Evolutionary conservation across 2,888 invertebrate species (phyloP).

Genomic region (Drosophila robusta): DNA sequence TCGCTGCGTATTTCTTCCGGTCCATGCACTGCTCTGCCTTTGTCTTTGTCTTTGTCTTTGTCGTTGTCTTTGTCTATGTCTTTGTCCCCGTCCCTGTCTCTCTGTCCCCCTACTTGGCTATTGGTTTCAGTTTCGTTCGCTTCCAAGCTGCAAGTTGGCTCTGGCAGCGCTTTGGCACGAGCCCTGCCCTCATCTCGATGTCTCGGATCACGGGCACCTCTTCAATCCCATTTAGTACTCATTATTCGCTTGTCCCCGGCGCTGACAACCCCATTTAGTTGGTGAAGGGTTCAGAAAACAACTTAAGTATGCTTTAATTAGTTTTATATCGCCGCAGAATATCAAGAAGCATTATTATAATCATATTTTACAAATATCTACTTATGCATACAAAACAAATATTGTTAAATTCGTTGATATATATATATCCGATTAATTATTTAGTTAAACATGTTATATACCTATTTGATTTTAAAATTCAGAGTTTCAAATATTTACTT

Average conservation of each 20-base stretch:
- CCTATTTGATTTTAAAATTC: too few species aligned
- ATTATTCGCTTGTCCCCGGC: slow-evolving; percentile 44
- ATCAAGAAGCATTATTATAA: background rate
- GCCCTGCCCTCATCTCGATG: slow-evolving; percentile 15
- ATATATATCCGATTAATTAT: too few species aligned
- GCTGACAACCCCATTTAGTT: slow-evolving; percentile 21
- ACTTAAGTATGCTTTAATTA: slow-evolving; percentile 5
- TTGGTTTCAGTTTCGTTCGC: slow-evolving; percentile 68
- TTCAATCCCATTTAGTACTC: slow-evolving; percentile 18
- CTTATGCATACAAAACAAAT: background rate
- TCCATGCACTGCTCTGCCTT: slow-evolving; percentile 30
- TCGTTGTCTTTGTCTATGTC: background rate
- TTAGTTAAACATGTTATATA: too few species aligned
- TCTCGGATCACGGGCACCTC: slow-evolving; percentile 12
- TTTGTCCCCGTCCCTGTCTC: background rate
- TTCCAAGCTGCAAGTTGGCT: slow-evolving; percentile 7
- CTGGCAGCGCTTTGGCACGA: slow-evolving; percentile 49
- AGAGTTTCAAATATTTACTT: too few species aligned
- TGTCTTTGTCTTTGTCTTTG: background rate
- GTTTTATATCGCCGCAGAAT: background rate
- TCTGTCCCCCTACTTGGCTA: background rate
- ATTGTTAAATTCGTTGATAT: too few species aligned
- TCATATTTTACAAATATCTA: background rate
- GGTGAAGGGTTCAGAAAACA: slow-evolving; percentile 20
- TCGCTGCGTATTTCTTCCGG: slow-evolving; percentile 74